These are phyloP conservation scores for Onychomys leucogaster DNA, from an alignment of 2,797 vertebrate genomes.

Conservation along the genomic window DNA sequence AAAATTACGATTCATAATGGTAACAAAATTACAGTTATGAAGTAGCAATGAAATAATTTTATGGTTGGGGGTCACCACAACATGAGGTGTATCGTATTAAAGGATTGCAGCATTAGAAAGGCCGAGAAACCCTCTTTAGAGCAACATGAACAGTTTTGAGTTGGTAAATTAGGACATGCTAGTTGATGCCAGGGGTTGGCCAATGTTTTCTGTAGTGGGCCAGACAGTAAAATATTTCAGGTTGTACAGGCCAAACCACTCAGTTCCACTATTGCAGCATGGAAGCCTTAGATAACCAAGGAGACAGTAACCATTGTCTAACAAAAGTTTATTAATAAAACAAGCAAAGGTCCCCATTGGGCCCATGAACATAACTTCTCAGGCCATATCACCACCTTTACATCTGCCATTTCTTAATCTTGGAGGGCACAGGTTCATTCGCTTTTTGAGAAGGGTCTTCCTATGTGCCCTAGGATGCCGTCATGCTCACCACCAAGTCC, in stretches of 20 bases:
- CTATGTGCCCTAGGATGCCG: background rate
- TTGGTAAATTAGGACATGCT: background rate
- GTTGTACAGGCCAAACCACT: background rate
- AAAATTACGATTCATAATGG: background rate
- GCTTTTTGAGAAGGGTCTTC: background rate
- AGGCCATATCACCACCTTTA: background rate
- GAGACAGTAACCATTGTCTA: background rate
- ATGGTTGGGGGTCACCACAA: background rate
- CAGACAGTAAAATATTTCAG: constrained; percentile 29
- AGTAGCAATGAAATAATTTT: background rate
- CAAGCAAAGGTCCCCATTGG: background rate
- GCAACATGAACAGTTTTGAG: background rate
- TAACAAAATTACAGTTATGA: background rate
- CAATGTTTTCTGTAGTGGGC: constrained; percentile 15
- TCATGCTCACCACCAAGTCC: background rate
- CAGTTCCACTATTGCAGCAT: background rate
- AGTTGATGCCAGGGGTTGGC: background rate
- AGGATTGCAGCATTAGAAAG: background rate
- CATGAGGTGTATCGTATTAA: background rate
- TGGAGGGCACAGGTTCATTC: background rate
- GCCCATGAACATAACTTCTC: background rate
- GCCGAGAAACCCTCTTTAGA: background rate
- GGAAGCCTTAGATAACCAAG: background rate
- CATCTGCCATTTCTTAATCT: background rate
- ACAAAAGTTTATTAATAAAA: constrained; percentile 62